Evolutionary conservation across 2,113 vertebrate species (phyloP).

Genomic region (Coregonus clupeaformis): DNA sequence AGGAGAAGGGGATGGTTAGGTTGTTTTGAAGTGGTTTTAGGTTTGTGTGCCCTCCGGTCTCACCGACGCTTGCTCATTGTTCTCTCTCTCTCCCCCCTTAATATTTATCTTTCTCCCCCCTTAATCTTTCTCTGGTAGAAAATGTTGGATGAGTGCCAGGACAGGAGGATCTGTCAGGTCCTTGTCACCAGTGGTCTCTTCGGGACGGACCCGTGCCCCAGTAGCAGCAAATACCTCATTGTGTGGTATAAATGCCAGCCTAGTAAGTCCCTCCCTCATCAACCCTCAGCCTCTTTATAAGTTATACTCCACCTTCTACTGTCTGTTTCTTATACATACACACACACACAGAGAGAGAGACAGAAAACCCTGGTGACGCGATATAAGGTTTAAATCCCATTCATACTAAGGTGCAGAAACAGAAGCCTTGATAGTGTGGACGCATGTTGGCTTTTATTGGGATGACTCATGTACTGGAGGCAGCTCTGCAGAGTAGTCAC

Average conservation of each 20-base stretch:
- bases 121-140: conserved; percentile 73
- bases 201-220: conserved; percentile 83
- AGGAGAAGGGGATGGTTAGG: conserved; percentile 20
- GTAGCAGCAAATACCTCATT: conserved; percentile 83
- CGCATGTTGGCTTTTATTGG: too few relatives aligned
- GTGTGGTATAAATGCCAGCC: conserved; percentile 91
- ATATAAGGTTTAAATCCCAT: too few relatives aligned
- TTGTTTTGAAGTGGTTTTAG: conserved; percentile 64
- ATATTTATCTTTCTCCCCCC: too few relatives aligned
- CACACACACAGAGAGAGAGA: too few relatives aligned
- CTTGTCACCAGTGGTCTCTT: conserved; percentile 87
- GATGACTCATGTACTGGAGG: too few relatives aligned
- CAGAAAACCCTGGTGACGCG: too few relatives aligned
- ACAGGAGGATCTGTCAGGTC: conserved; percentile 86
- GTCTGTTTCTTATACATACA: not conserved
- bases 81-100: conserved; percentile 6
- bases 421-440: too few relatives aligned
- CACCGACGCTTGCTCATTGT: conserved; percentile 48
- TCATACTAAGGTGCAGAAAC: too few relatives aligned
- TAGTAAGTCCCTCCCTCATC: conserved; percentile 77
- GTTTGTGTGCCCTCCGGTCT: conserved; percentile 43
- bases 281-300: not conserved
- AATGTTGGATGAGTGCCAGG: conserved; percentile 89
- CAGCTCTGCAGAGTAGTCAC: too few relatives aligned
- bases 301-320: not conserved